Evolutionary conservation across 2,797 vertebrate genomes (phyloP).

Genomic region (Eupleurogrammus muticus): DNA sequence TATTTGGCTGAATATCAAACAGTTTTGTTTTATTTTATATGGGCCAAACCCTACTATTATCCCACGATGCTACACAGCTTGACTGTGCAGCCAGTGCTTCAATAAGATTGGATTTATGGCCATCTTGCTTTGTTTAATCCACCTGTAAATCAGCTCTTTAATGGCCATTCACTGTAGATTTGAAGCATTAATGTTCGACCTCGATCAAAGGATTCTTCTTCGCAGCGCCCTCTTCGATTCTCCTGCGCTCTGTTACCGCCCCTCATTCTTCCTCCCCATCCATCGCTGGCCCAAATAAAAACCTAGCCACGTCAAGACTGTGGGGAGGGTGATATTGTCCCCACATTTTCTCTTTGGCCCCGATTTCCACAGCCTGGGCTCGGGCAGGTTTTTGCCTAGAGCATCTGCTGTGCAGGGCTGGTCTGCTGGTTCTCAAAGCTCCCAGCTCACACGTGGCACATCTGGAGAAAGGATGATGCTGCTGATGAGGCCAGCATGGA

Average conservation of each 20-base stretch:
- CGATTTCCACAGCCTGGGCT: constrained; percentile 15
- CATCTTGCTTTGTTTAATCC: constrained; percentile 54
- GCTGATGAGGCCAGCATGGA: constrained; percentile 65
- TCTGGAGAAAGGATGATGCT: constrained; percentile 85
- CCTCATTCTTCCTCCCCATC: constrained; percentile 41
- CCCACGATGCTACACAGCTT: constrained; percentile 4
- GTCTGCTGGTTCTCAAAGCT: constrained; percentile 69
- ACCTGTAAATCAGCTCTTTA: constrained; percentile 57
- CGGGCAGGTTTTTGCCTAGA: constrained; percentile 66
- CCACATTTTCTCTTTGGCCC: constrained; percentile 63
- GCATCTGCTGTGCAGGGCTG: constrained; percentile 80
- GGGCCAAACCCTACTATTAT: too few relatives aligned
- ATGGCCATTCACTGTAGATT: constrained; percentile 33
- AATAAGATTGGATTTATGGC: constrained; percentile 32
- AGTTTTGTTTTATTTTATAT: too few relatives aligned
- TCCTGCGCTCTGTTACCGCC: constrained; percentile 6
- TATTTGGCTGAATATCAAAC: too few relatives aligned
- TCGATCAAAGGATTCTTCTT: constrained; percentile 60
- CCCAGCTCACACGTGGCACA: constrained; percentile 85
- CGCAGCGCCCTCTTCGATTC: constrained; percentile 14
- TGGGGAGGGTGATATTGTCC: constrained; percentile 65
- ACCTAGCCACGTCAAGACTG: constrained; percentile 56
- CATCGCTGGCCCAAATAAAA: constrained; percentile 56
- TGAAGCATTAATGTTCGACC: constrained; percentile 41
- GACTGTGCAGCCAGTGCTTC: constrained; percentile 12